Base-by-base conservation (phyloP, 2,113 vertebrate species). In the Callipepla squamata region DNA sequence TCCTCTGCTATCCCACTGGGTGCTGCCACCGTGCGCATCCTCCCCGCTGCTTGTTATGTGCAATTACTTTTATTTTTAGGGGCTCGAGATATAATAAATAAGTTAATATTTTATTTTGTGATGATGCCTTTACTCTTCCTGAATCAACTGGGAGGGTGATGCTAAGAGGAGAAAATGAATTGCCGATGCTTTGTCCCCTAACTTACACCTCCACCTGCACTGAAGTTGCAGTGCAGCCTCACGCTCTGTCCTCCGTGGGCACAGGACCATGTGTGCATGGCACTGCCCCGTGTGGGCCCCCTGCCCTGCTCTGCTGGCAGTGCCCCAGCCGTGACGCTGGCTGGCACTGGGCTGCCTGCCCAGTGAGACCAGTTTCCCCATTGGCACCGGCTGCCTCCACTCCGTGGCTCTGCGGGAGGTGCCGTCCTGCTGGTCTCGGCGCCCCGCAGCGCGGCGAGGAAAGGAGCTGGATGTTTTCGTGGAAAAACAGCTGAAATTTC, bases 401-500 rank as follows among this genome's bases (percentile, higher is more conserved):
- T 9, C 44, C 32, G 28, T 9, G 63, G 42, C 45, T 69, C 38
- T 2, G 15, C 85, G 80, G 87, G 87, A 69, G 72, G 45, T 74
- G 75, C 38, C 7, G 40, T 23, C 32, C 23, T 58, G 40, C 40
- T 62, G 72, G 36, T 80, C 44, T 47, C 0, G 0, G 65, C 42
- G 57, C 21, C 62, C 53, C 1, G 0, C 62, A 30, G 11, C 23
- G 0, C 3, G 8, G 47, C 61, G 58, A 83, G 77, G 63, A 68
- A 73, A 28, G 45, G 55, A 48, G 21, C 23, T 76, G 85, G 20
- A 34, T 87, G 48, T 72, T 77, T 94, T 93, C 81, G 74, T 59
- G 80, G 86, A 91, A 92, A 93, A 23, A 58, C 63, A 86, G 76
- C 89, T 95, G 76, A 83, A 76, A 94, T 96, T 96, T 96, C 96